Conservation (phyloP, 2,113 vertebrate genomes). For the Pteronura brasiliensis region DNA sequence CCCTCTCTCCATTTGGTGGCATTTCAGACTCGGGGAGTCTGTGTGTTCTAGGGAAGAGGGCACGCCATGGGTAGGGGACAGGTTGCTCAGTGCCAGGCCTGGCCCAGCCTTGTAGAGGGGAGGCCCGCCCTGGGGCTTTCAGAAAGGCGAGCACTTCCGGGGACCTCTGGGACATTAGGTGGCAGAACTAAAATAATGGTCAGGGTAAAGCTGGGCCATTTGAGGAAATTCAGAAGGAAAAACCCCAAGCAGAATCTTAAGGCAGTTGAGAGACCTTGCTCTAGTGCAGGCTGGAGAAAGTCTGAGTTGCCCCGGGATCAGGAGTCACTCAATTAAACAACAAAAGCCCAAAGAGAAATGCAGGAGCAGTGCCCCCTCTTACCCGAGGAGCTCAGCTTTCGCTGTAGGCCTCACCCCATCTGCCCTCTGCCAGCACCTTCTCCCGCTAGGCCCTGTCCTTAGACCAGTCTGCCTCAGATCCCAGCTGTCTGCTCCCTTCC, state of each 20-base stretch:
- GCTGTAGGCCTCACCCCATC: not conserved
- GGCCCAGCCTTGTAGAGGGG: not conserved
- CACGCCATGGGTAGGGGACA: fast-evolving
- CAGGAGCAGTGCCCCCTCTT: not conserved
- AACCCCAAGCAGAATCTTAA: slow-evolving; percentile 12
- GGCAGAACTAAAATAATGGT: not conserved
- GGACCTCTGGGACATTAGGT: not conserved
- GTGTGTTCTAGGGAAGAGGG: not conserved
- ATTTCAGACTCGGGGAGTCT: not conserved
- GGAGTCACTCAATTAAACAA: slow-evolving; percentile 55
- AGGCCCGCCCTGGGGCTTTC: not conserved
- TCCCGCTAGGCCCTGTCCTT: not conserved
- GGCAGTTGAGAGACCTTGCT: slow-evolving; percentile 35
- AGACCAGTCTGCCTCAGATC: not conserved
- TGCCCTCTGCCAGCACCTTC: not conserved
- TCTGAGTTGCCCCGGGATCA: slow-evolving; percentile 22
- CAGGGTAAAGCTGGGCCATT: not conserved
- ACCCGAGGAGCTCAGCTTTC: not conserved
- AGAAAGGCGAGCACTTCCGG: not conserved
- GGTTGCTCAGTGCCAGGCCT: not conserved
- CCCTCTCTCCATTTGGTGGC: not conserved
- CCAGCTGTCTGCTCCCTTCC: not conserved
- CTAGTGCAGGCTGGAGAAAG: not conserved
- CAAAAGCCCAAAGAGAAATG: slow-evolving; percentile 20
- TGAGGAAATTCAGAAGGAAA: slow-evolving; percentile 48